phyloP scores from a whole-genome alignment of 1,140 invertebrate genomes.

The Gerris buenoi region DNA sequence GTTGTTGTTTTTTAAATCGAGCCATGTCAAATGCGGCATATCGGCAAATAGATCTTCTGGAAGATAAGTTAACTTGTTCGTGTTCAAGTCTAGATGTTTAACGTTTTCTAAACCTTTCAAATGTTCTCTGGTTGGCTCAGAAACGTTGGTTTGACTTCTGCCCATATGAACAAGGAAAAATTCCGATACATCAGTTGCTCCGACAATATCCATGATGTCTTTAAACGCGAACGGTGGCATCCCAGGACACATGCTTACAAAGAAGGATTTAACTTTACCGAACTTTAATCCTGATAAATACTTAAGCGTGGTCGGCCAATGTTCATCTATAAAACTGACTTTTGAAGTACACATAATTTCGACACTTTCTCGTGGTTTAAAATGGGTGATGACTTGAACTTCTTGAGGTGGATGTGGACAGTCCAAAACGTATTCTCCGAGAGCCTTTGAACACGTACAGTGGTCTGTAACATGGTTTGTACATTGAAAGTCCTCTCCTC shows the following conservation, averaged over 20 bases:
- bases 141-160: conserved; percentile 33
- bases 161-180: conserved; percentile 24
- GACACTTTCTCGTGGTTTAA: background rate
- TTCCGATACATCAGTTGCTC: background rate
- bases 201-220: background rate
- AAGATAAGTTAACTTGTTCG: conserved; percentile 35
- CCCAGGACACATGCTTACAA: background rate
- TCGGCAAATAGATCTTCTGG: conserved; percentile 40
- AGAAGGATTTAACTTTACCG: background rate
- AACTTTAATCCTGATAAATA: background rate
- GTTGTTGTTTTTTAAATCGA: conserved; percentile 42
- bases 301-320: background rate
- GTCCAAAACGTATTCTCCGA: background rate
- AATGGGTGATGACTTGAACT: background rate
- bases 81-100: conserved; percentile 32
- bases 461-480: background rate
- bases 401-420: background rate
- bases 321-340: background rate
- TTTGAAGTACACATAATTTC: background rate
- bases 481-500: background rate
- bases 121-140: conserved; percentile 34
- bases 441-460: background rate
- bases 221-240: background rate
- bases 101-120: conserved; percentile 35
- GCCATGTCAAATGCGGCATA: conserved; percentile 37